A percentile compares a stretch with the other conserved stretches of the same genome.
Evolutionary conservation across 2,113 vertebrate genomes (phyloP).

Genomic region (Phalacrocorax aristotelis): DNA sequence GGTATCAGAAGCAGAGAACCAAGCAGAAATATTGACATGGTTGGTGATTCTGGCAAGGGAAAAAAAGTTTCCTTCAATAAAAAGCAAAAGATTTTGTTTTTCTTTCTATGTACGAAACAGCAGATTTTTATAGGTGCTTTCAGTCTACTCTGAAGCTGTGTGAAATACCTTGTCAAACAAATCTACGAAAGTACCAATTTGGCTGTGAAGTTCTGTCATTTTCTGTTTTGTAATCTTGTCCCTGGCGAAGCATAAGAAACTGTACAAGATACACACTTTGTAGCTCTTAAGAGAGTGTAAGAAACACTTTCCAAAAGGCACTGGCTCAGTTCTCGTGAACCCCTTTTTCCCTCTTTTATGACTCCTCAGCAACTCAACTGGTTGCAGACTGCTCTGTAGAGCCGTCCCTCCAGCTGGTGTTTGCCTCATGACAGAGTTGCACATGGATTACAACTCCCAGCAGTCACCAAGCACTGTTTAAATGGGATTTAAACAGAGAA

Average conservation of each 20-base stretch:
- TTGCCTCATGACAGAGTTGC: constrained; percentile 28
- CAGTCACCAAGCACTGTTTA: constrained; percentile 26
- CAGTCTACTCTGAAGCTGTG: not conserved
- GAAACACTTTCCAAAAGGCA: constrained; percentile 47
- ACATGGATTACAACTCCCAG: constrained; percentile 22
- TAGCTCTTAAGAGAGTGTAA: not conserved
- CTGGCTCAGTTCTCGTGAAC: not conserved
- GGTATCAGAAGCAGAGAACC: not conserved
- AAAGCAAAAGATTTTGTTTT: not conserved
- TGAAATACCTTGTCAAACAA: constrained; percentile 41
- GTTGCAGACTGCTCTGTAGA: not conserved
- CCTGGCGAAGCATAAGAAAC: not conserved
- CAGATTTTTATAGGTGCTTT: not conserved
- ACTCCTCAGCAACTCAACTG: not conserved
- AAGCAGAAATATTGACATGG: not conserved
- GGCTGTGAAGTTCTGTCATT: constrained; percentile 29
- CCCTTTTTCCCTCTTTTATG: not conserved
- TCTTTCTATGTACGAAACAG: not conserved
- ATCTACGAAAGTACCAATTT: not conserved
- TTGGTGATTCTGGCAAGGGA: not conserved
- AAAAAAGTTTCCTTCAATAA: not conserved
- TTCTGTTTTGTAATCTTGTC: not conserved
- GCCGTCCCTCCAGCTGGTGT: constrained; percentile 9
- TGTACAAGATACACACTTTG: not conserved
- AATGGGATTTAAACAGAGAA: constrained; percentile 40